Evolutionary conservation across 2,888 invertebrate genomes (phyloP).

Genomic region (Parnassius glacialis): DNA sequence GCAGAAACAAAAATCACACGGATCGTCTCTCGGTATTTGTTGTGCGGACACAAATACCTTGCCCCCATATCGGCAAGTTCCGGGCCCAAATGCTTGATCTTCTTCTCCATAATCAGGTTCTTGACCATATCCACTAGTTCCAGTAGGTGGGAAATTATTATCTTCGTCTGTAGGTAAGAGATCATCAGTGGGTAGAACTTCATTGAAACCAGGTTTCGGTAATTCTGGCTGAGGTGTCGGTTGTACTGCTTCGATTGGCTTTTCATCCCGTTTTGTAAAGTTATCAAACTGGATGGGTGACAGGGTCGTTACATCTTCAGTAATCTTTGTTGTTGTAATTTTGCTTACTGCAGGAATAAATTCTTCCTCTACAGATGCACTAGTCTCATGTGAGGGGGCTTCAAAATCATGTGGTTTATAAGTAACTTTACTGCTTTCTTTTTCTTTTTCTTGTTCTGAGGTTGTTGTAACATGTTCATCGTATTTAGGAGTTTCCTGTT

Average conservation of each 20-base stretch:
- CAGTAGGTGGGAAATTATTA: slow-evolving; percentile 54
- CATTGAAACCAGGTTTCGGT: slow-evolving; percentile 52
- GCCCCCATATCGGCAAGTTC: slow-evolving; percentile 95
- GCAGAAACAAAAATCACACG: slow-evolving; percentile 98
- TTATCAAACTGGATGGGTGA: slow-evolving; percentile 40
- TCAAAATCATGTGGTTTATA: slow-evolving; percentile 14
- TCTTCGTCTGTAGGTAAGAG: slow-evolving; percentile 54
- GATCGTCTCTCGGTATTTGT: slow-evolving; percentile 96
- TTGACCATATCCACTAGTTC: slow-evolving; percentile 66
- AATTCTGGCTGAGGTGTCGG: slow-evolving; percentile 46
- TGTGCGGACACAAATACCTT: slow-evolving; percentile 96
- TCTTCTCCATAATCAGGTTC: slow-evolving; percentile 88
- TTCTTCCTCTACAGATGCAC: slow-evolving; percentile 29
- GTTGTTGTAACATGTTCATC: slow-evolving; percentile 3
- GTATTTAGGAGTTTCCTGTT: slow-evolving; percentile 34
- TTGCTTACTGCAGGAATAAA: slow-evolving; percentile 29
- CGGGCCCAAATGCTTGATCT: slow-evolving; percentile 90
- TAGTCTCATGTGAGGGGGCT: slow-evolving; percentile 4
- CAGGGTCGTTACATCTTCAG: slow-evolving; percentile 35
- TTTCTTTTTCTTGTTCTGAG: slow-evolving; percentile 22
- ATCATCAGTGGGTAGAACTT: slow-evolving; percentile 59
- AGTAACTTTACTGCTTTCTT: slow-evolving; percentile 7
- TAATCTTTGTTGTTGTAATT: slow-evolving; percentile 32
- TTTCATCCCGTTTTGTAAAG: slow-evolving; percentile 47
- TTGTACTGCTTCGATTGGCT: slow-evolving; percentile 40